A percentile compares a stretch with the other conserved stretches of the same genome.
Evolutionary conservation across 92 coral and sea anemone genomes (phyloP).

Genomic region (Porites divaricata): DNA sequence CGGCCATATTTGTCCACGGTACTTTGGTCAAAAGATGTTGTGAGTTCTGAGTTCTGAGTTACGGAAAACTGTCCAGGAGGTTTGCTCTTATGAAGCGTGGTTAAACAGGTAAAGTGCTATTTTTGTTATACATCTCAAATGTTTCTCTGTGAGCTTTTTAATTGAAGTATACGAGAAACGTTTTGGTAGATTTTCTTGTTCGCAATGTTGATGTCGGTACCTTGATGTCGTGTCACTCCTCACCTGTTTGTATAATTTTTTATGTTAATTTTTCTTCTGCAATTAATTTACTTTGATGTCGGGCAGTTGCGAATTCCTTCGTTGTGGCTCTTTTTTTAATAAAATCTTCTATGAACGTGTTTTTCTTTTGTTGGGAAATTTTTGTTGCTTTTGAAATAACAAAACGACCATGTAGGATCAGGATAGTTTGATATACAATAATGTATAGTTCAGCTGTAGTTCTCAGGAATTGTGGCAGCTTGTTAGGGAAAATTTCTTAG

Average conservation of each 20-base stretch:
- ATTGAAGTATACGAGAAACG: not conserved
- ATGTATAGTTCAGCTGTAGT: not conserved
- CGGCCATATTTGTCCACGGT: constrained; percentile 59
- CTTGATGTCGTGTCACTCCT: constrained; percentile 68
- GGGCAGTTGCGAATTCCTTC: constrained; percentile 18
- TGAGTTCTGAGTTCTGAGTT: constrained; percentile 5
- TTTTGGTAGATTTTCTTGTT: constrained; percentile 26
- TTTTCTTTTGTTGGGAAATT: not conserved
- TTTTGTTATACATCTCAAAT: not conserved
- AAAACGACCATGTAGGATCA: not conserved
- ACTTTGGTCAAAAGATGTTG: not conserved
- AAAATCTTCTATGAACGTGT: not conserved
- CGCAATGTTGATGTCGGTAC: constrained; percentile 66
- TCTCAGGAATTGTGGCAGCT: not conserved
- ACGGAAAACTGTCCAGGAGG: constrained; percentile 8
- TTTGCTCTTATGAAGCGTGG: constrained; percentile 12
- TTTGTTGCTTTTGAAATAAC: too few relatives aligned
- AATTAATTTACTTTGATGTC: constrained; percentile 33
- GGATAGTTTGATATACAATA: not conserved
- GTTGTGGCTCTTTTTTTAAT: constrained; percentile 1
- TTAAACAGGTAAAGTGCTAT: constrained; percentile 39
- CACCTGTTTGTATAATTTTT: constrained; percentile 40
- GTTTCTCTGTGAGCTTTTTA: not conserved
- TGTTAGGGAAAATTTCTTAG: not conserved
- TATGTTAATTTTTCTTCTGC: constrained; percentile 22